These are phyloP conservation scores for Drepana falcataria DNA, from an alignment of 2,888 invertebrate species.

Conservation along the genomic window DNA sequence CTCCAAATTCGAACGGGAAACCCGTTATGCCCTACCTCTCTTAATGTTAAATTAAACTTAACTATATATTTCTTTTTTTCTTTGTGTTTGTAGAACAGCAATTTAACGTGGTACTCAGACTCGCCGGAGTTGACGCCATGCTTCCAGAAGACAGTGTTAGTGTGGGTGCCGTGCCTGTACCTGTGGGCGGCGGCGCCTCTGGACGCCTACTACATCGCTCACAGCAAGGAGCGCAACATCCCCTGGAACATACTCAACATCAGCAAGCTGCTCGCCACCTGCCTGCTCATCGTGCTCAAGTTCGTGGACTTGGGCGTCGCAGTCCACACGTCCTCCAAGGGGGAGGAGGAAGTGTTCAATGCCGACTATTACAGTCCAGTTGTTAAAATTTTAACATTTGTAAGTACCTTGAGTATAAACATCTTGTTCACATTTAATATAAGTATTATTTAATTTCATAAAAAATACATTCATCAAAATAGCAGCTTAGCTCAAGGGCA, in stretches of 20 bases:
- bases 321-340: slow-evolving; percentile 74
- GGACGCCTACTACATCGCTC: slow-evolving; percentile 86
- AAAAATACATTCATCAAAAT: slow-evolving; percentile 1
- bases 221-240: slow-evolving; percentile 87
- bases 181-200: slow-evolving; percentile 87
- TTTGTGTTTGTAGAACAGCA: slow-evolving; percentile 82
- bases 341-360: slow-evolving; percentile 74
- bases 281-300: slow-evolving; percentile 81
- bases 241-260: slow-evolving; percentile 87
- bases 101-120: slow-evolving; percentile 87
- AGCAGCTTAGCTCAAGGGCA: too few species aligned
- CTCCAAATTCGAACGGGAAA: too few species aligned
- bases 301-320: slow-evolving; percentile 83
- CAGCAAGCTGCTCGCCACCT: slow-evolving; percentile 83
- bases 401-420: slow-evolving; percentile 75
- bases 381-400: slow-evolving; percentile 88
- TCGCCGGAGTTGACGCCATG: slow-evolving; percentile 93
- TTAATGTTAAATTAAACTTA: too few species aligned
- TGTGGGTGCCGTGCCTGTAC: slow-evolving; percentile 93
- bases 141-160: slow-evolving; percentile 92
- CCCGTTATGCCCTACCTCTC: too few species aligned
- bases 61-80: background rate
- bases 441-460: background rate
- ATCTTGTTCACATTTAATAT: slow-evolving; percentile 3
- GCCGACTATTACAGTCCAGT: slow-evolving; percentile 88